Conservation (phyloP, 2,888 invertebrate species). For the Drosophila pegasa region DNA sequence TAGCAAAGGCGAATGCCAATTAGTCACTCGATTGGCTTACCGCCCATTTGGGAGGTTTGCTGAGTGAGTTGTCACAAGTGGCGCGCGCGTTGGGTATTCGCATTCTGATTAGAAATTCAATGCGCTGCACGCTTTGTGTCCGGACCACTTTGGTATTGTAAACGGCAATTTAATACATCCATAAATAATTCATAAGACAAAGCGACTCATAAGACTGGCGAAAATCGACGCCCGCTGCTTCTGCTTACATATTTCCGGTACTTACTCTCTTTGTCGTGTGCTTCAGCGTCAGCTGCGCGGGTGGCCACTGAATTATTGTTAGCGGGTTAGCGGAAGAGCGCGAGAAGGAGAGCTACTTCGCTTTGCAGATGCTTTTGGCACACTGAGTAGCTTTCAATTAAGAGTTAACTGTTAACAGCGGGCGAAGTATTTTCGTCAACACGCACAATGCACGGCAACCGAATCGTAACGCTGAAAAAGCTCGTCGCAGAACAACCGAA, state of each 20-base stretch:
- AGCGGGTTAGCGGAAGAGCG: too few relatives aligned
- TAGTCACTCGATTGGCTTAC: constrained; percentile 49
- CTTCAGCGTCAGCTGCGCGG: constrained; percentile 45
- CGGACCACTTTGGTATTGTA: constrained; percentile 64
- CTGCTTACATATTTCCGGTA: constrained; percentile 66
- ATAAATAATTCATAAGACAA: constrained; percentile 72
- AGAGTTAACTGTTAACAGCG: constrained; percentile 33
- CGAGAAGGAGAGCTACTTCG: not conserved
- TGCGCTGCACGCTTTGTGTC: constrained; percentile 36
- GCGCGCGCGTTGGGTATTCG: constrained; percentile 43
- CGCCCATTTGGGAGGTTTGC: constrained; percentile 9
- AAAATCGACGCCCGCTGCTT: constrained; percentile 30
- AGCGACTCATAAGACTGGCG: constrained; percentile 42
- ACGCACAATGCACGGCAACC: constrained; percentile 33
- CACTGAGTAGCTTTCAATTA: constrained; percentile 19
- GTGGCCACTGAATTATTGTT: constrained; percentile 39
- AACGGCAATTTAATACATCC: constrained; percentile 66
- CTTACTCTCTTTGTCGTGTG: constrained; percentile 59
- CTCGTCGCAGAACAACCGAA: constrained; percentile 36
- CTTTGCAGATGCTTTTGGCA: constrained; percentile 11
- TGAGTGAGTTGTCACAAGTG: constrained; percentile 59
- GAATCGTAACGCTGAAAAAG: constrained; percentile 32
- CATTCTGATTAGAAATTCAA: constrained; percentile 75
- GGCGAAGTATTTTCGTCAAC: constrained; percentile 31
- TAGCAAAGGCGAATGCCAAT: constrained; percentile 63